Base-by-base conservation (phyloP, 2,113 vertebrate genomes). In the Chaetodon auriga region DNA sequence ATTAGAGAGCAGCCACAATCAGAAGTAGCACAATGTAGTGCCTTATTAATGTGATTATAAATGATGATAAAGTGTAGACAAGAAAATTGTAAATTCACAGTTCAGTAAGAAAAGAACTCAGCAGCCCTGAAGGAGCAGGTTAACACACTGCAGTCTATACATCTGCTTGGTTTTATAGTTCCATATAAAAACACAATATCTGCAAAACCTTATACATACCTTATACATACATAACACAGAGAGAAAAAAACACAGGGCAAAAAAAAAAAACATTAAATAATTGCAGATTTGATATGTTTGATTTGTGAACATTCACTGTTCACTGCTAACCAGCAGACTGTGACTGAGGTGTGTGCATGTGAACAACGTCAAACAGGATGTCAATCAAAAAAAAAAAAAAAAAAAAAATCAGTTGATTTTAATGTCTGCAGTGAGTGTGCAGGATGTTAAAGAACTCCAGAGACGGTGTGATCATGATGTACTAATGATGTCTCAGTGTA, bases 391-490 rank as follows among this genome's bases (percentile, higher is more conserved):
- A 30, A 30, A 30, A 2, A 30, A 30, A 30, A 30, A 2, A 30
- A 30, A 30, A 2, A 30, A 12, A 76, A 82, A 72, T 35, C 2
- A 74, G 38, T 14, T n/a, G 41, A 58, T 62, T 66, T 60, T 35
- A 58, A 58, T 58, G 10, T 58, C 53, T 46, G 23, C 15, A 6
- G 36, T 12, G 55, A 54, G 48, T 36, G 45, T 66, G 48, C 61
- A 53, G 66, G 54, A 35, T 36, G 72, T 69, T 65, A 61, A 63
- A 63, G 30, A 36, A 25, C 71, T 81, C 48, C 3, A 4, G 61
- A 73, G 75, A 43, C 51, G 19, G 45, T 41, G 43, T 68, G 74
- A 70, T 80, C 51, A 81, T 48, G 57, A 82, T 23, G 57, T 51
- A 21, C 21, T 61, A 60, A 73, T 54, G 72, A 49, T 66, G 62